Evolutionary conservation across 35 echinoderm and acorn worm species (phyloP).

Genomic region (Strongylocentrotus purpuratus): DNA sequence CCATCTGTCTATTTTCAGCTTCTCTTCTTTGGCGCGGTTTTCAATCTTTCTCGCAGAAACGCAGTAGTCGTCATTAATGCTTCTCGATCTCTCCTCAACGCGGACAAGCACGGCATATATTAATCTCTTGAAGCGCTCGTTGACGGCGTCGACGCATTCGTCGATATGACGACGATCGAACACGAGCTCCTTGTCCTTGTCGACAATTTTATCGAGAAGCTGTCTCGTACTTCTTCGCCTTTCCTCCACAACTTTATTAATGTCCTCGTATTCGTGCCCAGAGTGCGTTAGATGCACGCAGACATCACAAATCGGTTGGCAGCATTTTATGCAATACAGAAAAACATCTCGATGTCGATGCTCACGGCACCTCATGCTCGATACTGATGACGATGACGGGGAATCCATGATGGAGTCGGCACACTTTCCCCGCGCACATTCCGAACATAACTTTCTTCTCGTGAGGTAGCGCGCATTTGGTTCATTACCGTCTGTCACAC

Average conservation of each 20-base stretch:
- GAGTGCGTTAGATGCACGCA: slow-evolving; percentile 26
- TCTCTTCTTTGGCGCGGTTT: slow-evolving; percentile 13
- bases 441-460: slow-evolving; percentile 23
- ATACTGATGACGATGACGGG: background rate
- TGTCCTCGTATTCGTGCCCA: slow-evolving; percentile 1
- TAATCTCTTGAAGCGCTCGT: background rate
- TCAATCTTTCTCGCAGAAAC: background rate
- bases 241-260: slow-evolving; percentile 15
- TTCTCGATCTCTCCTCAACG: slow-evolving; percentile 4
- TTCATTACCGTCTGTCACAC: background rate
- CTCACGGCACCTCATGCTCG: background rate
- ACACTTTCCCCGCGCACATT: slow-evolving; percentile 10
- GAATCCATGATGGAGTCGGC: background rate
- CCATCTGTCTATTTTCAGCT: slow-evolving; percentile 29
- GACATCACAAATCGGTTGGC: slow-evolving; percentile 36
- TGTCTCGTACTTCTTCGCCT: background rate
- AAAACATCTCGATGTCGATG: slow-evolving; percentile 40
- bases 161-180: slow-evolving; percentile 7
- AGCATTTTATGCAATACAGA: slow-evolving; percentile 9
- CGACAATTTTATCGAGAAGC: background rate
- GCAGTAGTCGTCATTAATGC: background rate
- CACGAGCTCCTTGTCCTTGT: background rate
- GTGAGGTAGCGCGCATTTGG: background rate
- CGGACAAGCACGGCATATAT: background rate
- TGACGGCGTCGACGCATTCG: background rate